Percentiles rank a stretch among this genome's conserved stretches.
phyloP scores from a whole-genome alignment of 2,888 invertebrate species.

The Polietes domitor region DNA sequence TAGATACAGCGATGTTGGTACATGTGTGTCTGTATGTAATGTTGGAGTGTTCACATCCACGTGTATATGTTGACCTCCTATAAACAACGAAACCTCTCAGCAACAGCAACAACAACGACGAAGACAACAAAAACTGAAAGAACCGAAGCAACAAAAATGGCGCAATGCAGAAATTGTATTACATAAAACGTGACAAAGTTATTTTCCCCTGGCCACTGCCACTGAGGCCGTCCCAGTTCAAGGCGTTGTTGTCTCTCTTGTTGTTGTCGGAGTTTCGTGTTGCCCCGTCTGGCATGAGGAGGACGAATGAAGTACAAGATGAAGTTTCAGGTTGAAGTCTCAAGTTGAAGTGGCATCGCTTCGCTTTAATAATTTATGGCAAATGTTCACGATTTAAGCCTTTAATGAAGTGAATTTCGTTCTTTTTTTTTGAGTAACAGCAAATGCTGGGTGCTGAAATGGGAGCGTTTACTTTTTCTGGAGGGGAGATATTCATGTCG shows the following conservation, averaged over 20 bases:
- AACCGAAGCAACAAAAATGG: conserved; percentile 47
- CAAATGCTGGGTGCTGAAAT: not conserved
- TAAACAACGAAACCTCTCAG: not conserved
- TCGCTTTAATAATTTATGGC: conserved; percentile 7
- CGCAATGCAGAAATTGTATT: conserved; percentile 62
- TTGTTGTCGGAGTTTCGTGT: not conserved
- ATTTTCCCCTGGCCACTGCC: not conserved
- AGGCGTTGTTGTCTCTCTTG: not conserved
- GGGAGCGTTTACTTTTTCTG: not conserved
- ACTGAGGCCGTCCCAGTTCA: not conserved
- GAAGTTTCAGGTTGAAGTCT: not conserved
- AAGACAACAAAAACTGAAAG: conserved; percentile 16
- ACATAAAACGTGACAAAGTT: conserved; percentile 49
- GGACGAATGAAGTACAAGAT: not conserved
- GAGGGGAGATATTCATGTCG: too few relatives aligned
- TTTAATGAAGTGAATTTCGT: conserved; percentile 4
- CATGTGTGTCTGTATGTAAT: not conserved
- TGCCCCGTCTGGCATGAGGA: not conserved
- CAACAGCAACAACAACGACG: not conserved
- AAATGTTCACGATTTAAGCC: not conserved
- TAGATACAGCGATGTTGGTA: not conserved
- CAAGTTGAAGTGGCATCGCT: not conserved
- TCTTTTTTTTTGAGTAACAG: not conserved
- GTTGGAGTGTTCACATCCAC: too few relatives aligned
- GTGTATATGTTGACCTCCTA: conserved; percentile 48